Percentiles rank a stretch among this genome's conserved stretches.
These are phyloP conservation scores for Hylia prasina DNA, from an alignment of 2,113 vertebrate species.

Conservation along the genomic window DNA sequence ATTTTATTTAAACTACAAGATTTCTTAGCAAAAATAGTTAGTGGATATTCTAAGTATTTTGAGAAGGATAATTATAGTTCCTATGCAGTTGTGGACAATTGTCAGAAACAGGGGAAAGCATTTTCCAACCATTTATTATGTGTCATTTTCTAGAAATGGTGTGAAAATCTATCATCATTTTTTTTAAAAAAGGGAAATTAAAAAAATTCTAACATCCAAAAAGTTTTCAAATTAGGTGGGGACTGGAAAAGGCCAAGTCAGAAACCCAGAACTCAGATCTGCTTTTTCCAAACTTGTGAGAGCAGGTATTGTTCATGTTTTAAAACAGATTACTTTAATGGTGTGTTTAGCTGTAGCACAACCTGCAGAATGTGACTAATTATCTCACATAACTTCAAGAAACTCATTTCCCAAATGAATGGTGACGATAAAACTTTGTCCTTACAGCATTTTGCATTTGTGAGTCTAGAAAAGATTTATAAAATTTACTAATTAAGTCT, in stretches of 20 bases:
- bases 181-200: background rate
- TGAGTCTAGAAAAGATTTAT: background rate
- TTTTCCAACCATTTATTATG: background rate
- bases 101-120: background rate
- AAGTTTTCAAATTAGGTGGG: background rate
- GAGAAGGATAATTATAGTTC: background rate
- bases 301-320: background rate
- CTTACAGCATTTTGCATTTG: background rate
- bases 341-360: background rate
- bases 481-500: slow-evolving; percentile 34
- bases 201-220: background rate
- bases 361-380: slow-evolving; percentile 21
- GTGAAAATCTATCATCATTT: background rate
- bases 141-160: background rate
- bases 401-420: slow-evolving; percentile 9
- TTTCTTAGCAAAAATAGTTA: background rate
- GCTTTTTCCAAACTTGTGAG: background rate
- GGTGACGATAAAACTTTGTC: slow-evolving; percentile 23
- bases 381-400: background rate
- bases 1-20: background rate
- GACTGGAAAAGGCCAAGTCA: background rate
- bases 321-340: background rate
- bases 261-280: background rate
- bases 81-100: background rate
- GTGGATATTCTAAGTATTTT: background rate